A percentile compares a stretch with the other conserved stretches of the same genome.
phyloP scores from a whole-genome alignment of 2,113 vertebrate genomes.

The Gila orcuttii region DNA sequence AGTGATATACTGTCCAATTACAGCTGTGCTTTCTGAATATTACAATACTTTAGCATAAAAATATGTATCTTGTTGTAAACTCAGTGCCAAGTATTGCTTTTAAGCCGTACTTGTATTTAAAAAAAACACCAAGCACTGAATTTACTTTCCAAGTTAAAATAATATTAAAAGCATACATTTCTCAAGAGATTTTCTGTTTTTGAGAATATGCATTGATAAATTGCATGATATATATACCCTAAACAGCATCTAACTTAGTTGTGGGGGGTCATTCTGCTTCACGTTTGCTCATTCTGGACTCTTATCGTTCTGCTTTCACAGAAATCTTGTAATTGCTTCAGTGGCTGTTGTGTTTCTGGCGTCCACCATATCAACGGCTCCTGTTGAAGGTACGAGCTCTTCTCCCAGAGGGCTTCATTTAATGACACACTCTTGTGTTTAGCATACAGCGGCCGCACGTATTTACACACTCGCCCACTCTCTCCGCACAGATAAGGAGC shows the following conservation, averaged over 20 bases:
- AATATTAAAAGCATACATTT: background rate
- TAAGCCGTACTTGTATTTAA: background rate
- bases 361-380: conserved; percentile 61
- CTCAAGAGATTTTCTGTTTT: background rate
- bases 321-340: conserved; percentile 68
- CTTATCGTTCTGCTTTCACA: conserved; percentile 53
- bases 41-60: background rate
- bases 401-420: background rate
- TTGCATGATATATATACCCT: background rate
- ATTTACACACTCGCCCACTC: background rate
- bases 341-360: conserved; percentile 61
- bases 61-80: background rate
- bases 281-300: background rate
- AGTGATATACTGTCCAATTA: background rate
- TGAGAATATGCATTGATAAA: background rate
- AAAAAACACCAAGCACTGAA: background rate
- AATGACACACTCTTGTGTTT: conserved; percentile 17
- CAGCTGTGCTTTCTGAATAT: no score
- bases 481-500: conserved; percentile 70
- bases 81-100: background rate
- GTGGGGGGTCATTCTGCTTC: background rate
- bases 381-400: conserved; percentile 70
- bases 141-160: background rate
- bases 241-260: background rate
- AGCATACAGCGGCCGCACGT: background rate